phyloP scores from a whole-genome alignment of 2,888 invertebrate genomes.

The Lissocephala sabroskyi region DNA sequence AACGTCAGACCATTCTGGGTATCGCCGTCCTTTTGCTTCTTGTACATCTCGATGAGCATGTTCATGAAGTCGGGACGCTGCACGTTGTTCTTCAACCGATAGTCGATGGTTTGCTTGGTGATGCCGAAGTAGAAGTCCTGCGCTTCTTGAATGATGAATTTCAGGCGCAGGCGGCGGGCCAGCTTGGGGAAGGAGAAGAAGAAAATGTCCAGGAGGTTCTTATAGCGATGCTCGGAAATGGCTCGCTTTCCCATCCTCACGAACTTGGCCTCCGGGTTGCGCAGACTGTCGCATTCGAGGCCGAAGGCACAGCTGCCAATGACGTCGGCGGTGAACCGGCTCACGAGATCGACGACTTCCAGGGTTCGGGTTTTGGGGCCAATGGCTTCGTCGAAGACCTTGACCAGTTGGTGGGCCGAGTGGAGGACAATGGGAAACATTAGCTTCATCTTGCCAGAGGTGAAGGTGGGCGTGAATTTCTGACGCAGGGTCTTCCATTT shows the following conservation, averaged over 20 bases:
- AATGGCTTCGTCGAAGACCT: slow-evolving; percentile 6
- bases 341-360: slow-evolving; percentile 50
- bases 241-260: slow-evolving; percentile 41
- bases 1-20: slow-evolving; percentile 45
- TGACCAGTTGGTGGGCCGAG: slow-evolving; percentile 13
- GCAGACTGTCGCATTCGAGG: slow-evolving; percentile 68
- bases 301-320: slow-evolving; percentile 72
- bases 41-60: slow-evolving; percentile 67
- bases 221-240: slow-evolving; percentile 13
- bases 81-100: slow-evolving; percentile 56
- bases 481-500: slow-evolving; percentile 70
- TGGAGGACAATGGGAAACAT: slow-evolving; percentile 66
- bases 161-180: slow-evolving; percentile 28
- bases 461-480: slow-evolving; percentile 72
- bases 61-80: slow-evolving; percentile 73
- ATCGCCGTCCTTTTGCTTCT: not conserved
- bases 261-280: slow-evolving; percentile 61
- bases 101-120: slow-evolving; percentile 61
- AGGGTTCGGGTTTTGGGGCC: not conserved
- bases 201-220: slow-evolving; percentile 9
- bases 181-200: slow-evolving; percentile 22
- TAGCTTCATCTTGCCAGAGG: slow-evolving; percentile 72
- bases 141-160: slow-evolving; percentile 26
- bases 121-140: slow-evolving; percentile 47
- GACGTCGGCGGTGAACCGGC: slow-evolving; percentile 72